Base-by-base conservation (phyloP, 2,888 invertebrate genomes). In the Diplolepis rosae region DNA sequence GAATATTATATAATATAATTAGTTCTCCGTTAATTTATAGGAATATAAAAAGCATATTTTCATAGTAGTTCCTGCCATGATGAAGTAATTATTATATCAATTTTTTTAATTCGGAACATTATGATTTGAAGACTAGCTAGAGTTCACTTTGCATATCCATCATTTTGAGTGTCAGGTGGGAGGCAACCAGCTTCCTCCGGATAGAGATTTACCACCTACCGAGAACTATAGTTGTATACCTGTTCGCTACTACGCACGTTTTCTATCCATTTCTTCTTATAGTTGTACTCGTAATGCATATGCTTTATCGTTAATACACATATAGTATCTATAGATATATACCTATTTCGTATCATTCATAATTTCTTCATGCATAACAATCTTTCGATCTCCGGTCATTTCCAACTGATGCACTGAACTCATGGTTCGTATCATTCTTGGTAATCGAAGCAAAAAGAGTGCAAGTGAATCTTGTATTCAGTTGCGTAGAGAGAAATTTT, bases 171-270 rank as follows among this genome's bases (percentile, higher is more conserved):
- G 72, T 71, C 68, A 76, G 78, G 80, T 82, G 79, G 82, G 83
- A 82, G 82, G 80, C 77, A 77, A 76, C 73, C 77, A 75, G 74
- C 76, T 79, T 76, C 67, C 69, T 65, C 52, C 50, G 65, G 73
- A 52, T 66, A 73, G 65, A 71, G 70, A 72, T 77, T 79, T 83
- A 81, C 80, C 80, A 80, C 79, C 79, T 79, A 76, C 81, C 76
- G 78, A 75, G 80, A 80, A 70, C 72, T 69, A 73, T 75, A 76
- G 71, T 66, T 69, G 73, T 68, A 68, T 52, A 65, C 73, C 69
- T 71, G 65, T 70, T 74, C 56, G 76, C 76, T 73, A 76, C 76
- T 70, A 71, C 54, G 66, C 68, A 73, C 67, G 66, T 70, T 66
- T 68, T 50, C 28, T 54, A 54, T 45, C n/a, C 39, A 35, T 39